phyloP scores from a whole-genome alignment of 2,113 vertebrate genomes.

The Nesogale talazaci region DNA sequence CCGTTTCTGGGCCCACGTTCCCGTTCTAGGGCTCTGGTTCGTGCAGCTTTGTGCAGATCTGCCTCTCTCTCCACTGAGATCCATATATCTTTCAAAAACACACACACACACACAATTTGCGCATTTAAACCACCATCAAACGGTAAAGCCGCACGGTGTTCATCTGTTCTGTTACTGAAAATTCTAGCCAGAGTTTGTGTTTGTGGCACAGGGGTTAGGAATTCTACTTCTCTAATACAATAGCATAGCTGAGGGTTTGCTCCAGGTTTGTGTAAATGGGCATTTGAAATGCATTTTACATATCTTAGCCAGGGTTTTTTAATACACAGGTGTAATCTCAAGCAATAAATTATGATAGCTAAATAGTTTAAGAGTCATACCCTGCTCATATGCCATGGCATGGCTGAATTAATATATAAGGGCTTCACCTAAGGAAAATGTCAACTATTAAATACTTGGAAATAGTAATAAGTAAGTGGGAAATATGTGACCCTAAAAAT shows the following conservation, averaged over 20 bases:
- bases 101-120: no score
- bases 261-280: constrained; percentile 33
- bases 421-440: constrained; percentile 53
- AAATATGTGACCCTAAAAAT: constrained; percentile 46
- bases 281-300: constrained; percentile 56
- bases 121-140: background rate
- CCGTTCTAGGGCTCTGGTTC: background rate
- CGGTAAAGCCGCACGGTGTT: background rate
- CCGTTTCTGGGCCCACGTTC: background rate
- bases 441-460: constrained; percentile 61
- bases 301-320: background rate
- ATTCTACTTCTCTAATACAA: constrained; percentile 54
- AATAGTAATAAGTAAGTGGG: constrained; percentile 47
- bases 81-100: no score
- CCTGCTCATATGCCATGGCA: background rate
- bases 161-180: background rate
- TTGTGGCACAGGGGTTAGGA: constrained; percentile 38
- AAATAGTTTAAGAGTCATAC: constrained; percentile 34
- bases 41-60: background rate
- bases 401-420: constrained; percentile 56
- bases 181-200: constrained; percentile 3
- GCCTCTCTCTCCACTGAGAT: no score
- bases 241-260: constrained; percentile 57
- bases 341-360: constrained; percentile 49
- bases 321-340: constrained; percentile 44